Percentiles rank a stretch among this genome's conserved stretches.
phyloP scores from a whole-genome alignment of 2,888 invertebrate genomes.

The Formica aserva region DNA sequence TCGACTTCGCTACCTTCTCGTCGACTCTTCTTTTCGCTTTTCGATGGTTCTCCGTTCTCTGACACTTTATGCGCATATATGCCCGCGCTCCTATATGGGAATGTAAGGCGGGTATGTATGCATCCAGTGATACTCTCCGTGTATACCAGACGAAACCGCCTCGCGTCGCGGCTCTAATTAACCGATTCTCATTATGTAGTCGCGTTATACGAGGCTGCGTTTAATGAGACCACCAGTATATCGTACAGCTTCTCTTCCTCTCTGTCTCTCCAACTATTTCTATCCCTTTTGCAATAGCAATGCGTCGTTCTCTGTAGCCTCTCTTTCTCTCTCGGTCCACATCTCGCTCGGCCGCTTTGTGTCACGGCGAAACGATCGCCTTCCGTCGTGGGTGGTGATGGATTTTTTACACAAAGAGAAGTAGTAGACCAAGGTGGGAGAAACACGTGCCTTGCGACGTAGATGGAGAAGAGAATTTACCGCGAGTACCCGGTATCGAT shows the following conservation, averaged over 20 bases:
- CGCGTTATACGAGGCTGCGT: conserved; percentile 77
- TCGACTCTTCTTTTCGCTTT: conserved; percentile 13
- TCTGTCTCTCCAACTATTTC: background rate
- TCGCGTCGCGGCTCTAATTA: conserved; percentile 81
- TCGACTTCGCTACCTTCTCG: conserved; percentile 27
- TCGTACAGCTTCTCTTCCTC: conserved; percentile 60
- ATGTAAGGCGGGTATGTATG: conserved; percentile 64
- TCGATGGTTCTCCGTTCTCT: conserved; percentile 30
- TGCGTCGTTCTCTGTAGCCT: background rate
- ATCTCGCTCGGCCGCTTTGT: conserved; percentile 34
- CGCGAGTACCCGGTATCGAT: conserved; percentile 37
- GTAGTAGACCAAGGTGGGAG: conserved; percentile 13
- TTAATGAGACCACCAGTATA: conserved; percentile 83
- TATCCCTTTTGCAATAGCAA: background rate
- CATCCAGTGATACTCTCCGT: conserved; percentile 64
- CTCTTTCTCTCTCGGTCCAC: conserved; percentile 16
- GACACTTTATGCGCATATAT: conserved; percentile 43
- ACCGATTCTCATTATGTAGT: conserved; percentile 84
- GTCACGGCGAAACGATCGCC: conserved; percentile 49
- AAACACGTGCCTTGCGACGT: conserved; percentile 12
- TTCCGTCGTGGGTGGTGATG: conserved; percentile 61
- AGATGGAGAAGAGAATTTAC: conserved; percentile 30
- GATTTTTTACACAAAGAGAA: conserved; percentile 48
- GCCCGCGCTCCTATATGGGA: conserved; percentile 44
- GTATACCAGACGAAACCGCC: conserved; percentile 70